Evolutionary conservation across 2,888 invertebrate genomes (phyloP), one percentile per base, ranked within the genome.

Genomic region (Eurytoma adleriae): DNA sequence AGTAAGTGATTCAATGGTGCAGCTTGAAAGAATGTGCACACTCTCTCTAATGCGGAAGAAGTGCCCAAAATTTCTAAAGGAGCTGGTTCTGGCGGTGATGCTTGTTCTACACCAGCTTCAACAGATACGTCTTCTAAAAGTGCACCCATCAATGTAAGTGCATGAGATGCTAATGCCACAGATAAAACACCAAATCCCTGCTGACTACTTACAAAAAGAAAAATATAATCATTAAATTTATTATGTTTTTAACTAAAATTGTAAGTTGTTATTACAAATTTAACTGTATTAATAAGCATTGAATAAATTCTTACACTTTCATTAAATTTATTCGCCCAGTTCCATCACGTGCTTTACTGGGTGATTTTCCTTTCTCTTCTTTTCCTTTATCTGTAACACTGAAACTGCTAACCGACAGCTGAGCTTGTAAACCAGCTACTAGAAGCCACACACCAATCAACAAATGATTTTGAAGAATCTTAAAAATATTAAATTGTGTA

Each of bases 111-210:
- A 57, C 85, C 85, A 52, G 94, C 93, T 90, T 96, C 96, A 57
- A 96, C 92, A 70, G 95, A 94, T 52, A 96, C 93, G 91, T 97
- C 96, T 64, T 95, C 94, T 78, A 97, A 92, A 83, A 97, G 91
- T 48, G 94, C 94, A 52, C 95, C 93, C 89, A 95, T 92, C 88
- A 98, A 92, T 48, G 95, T 93, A n/a, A 98, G 92, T 80, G 96
- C 96, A 83, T 96, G 96, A 30, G 95, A 95, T 16, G 97, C 96
- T 73, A 98, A 93, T 0, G 97, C 97, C 24, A 98, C 97, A 87
- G 96, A 96, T 14, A 98, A 93, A 2, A 96, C 97, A 73, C 97
- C 96, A 84, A 97, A 96, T 52, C 96, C 96, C 91, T 97, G 97
- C 91, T 96, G 96, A 89, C 95, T 95, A 88, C 80, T 87, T 84